These are phyloP conservation scores for Polypedilum vanderplanki DNA, from an alignment of 1,140 invertebrate species.

Conservation along the genomic window DNA sequence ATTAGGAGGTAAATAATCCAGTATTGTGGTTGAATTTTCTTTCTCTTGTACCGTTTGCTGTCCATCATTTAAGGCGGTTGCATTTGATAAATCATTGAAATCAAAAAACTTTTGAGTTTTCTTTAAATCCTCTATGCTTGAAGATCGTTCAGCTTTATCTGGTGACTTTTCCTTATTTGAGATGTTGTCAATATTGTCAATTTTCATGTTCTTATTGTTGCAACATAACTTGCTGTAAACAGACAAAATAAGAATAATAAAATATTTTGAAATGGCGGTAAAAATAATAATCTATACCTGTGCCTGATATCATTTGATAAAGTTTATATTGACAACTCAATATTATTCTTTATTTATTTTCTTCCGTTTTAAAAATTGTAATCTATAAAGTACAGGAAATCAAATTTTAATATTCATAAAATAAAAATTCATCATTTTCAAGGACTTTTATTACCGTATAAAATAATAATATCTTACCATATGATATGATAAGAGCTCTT, in stretches of 20 bases:
- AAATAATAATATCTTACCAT: background rate
- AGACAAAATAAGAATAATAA: background rate
- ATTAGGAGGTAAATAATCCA: background rate
- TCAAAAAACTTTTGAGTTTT: slow-evolving; percentile 13
- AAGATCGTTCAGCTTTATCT: background rate
- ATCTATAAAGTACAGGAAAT: background rate
- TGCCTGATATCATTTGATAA: background rate
- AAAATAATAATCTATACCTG: background rate
- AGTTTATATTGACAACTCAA: no score
- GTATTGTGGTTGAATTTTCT: background rate
- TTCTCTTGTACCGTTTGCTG: background rate
- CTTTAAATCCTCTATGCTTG: background rate
- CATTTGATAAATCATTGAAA: background rate
- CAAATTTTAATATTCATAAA: background rate
- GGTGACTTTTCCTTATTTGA: background rate
- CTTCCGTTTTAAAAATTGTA: background rate
- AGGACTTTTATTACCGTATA: background rate
- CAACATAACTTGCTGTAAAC: background rate
- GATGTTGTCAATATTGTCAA: slow-evolving; percentile 18
- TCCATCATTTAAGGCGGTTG: background rate
- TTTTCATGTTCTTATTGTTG: slow-evolving; percentile 17
- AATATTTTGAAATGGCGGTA: background rate
- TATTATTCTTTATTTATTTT: no score
- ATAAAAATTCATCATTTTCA: background rate
- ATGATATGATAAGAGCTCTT: background rate